These are phyloP conservation scores for Actinostola sp. DNA, from an alignment of 92 coral and sea anemone genomes.

Conservation along the genomic window DNA sequence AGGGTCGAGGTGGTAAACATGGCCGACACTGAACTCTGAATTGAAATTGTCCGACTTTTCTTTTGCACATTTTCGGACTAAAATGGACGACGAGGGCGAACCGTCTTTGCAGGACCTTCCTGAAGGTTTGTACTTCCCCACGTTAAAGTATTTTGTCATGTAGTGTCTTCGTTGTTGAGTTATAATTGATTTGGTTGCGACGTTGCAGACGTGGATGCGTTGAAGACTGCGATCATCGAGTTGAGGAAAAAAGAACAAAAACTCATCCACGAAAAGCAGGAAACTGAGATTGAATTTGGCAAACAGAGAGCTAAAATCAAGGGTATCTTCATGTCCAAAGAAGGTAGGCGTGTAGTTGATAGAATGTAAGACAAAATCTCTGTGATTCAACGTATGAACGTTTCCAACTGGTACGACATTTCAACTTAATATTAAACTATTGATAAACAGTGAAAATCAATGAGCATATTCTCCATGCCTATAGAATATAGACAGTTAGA, in stretches of 20 bases:
- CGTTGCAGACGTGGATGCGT: constrained; percentile 65
- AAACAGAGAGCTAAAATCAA: constrained; percentile 90
- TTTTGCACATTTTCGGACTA: background rate
- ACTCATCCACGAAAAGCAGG: constrained; percentile 59
- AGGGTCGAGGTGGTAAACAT: constrained; percentile 69
- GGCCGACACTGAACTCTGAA: constrained; percentile 66
- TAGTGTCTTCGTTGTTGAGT: background rate
- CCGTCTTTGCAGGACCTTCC: constrained; percentile 48
- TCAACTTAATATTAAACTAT: background rate
- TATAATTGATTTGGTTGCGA: constrained; percentile 1
- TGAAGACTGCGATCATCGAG: constrained; percentile 62
- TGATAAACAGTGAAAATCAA: background rate
- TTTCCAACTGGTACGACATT: background rate
- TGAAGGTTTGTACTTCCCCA: constrained; percentile 39
- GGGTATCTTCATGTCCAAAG: constrained; percentile 87
- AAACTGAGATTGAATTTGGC: constrained; percentile 88
- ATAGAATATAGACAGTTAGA: too few relatives aligned
- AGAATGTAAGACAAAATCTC: background rate
- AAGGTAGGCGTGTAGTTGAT: constrained; percentile 55
- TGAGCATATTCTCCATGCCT: too few relatives aligned
- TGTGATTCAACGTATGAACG: background rate
- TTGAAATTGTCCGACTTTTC: background rate
- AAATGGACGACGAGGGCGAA: constrained; percentile 38
- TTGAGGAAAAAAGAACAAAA: constrained; percentile 66
- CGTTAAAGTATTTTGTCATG: background rate